Evolutionary conservation across 2,888 invertebrate genomes (phyloP).

Genomic region (Aleiodes testaceus): DNA sequence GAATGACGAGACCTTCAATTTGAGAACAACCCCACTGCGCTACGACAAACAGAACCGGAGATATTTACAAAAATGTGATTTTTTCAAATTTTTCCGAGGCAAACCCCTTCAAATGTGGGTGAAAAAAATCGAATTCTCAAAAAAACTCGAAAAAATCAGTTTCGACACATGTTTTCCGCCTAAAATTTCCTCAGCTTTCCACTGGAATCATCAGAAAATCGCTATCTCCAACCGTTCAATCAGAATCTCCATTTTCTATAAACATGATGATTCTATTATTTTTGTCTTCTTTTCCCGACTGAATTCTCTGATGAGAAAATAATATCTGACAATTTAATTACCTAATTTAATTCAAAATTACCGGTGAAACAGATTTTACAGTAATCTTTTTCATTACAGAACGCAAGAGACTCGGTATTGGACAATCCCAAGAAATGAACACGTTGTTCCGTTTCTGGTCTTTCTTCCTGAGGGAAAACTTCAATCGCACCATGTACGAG

Average conservation of each 20-base stretch:
- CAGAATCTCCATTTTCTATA: background rate
- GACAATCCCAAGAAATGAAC: conserved; percentile 99
- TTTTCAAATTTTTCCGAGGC: background rate
- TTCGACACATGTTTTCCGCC: no score
- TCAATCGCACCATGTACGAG: conserved; percentile 97
- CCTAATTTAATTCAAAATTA: background rate
- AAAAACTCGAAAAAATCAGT: no score
- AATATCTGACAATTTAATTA: conserved; percentile 59
- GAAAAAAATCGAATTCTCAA: background rate
- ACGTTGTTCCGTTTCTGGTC: conserved; percentile 99
- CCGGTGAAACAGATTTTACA: background rate
- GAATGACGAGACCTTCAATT: no score
- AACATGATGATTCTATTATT: conserved; percentile 61
- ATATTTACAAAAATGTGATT: background rate
- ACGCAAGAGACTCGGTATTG: conserved; percentile 92
- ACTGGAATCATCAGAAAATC: background rate
- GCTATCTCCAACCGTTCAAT: no score
- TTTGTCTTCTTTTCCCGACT: conserved; percentile 72
- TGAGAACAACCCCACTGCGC: no score
- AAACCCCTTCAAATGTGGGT: background rate
- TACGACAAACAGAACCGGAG: no score
- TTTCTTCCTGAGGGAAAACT: conserved; percentile 98
- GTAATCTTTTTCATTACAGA: conserved; percentile 77
- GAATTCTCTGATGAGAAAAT: conserved; percentile 60
- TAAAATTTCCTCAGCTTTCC: background rate